These are phyloP conservation scores for Daphoenositta chrysoptera DNA, from an alignment of 2,113 vertebrate species.

Conservation along the genomic window DNA sequence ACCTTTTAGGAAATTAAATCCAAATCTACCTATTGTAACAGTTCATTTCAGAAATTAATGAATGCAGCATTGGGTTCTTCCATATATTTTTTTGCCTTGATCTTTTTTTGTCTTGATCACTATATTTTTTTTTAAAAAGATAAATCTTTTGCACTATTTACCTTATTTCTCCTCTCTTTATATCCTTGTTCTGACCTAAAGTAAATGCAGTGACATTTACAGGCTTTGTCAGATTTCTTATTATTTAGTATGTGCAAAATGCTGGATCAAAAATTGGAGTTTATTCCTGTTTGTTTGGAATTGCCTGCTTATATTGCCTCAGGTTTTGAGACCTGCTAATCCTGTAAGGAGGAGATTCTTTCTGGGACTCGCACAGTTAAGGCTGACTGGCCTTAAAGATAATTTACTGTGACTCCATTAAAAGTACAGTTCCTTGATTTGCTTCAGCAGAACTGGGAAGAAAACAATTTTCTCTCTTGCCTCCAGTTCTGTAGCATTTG, in stretches of 20 bases:
- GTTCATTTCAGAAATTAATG: background rate
- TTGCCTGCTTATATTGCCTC: background rate
- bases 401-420: background rate
- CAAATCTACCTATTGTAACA: background rate
- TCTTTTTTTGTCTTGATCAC: background rate
- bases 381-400: background rate
- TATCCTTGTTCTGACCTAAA: background rate
- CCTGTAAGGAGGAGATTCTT: background rate
- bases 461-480: background rate
- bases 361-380: accelerated
- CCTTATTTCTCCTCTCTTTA: background rate
- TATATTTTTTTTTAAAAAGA: background rate
- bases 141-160: background rate
- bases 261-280: background rate
- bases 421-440: background rate
- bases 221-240: background rate
- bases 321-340: background rate
- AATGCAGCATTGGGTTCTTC: background rate
- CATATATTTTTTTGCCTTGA: background rate
- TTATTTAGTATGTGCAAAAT: background rate
- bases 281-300: background rate
- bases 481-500: background rate
- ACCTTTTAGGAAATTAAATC: background rate
- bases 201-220: background rate
- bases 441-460: background rate